These are phyloP conservation scores for Pseudachorutes palmiensis DNA, from an alignment of 1,140 invertebrate species.

Conservation along the genomic window DNA sequence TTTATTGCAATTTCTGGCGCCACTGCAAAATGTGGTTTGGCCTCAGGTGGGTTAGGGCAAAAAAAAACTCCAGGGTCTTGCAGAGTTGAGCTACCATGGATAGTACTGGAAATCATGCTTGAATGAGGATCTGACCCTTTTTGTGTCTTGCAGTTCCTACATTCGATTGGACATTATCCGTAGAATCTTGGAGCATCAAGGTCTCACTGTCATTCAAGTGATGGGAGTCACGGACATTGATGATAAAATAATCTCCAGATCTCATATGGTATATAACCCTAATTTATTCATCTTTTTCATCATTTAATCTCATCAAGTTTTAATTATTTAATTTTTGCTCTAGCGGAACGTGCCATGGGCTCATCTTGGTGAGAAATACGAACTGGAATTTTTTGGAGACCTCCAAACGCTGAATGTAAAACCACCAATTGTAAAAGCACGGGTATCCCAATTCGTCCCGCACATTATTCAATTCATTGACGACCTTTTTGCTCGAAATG, in stretches of 20 bases:
- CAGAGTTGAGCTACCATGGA: too few species aligned
- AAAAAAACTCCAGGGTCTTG: too few species aligned
- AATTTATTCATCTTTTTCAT: not conserved
- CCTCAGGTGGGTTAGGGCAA: too few species aligned
- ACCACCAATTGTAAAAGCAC: constrained; percentile 57
- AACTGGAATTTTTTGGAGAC: constrained; percentile 75
- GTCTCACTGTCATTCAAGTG: constrained; percentile 64
- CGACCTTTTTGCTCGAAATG: constrained; percentile 53
- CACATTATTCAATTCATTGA: constrained; percentile 68
- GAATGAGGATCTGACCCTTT: too few species aligned
- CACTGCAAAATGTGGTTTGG: too few species aligned
- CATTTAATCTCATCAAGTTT: not conserved
- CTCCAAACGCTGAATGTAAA: constrained; percentile 61
- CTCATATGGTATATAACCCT: constrained; percentile 45
- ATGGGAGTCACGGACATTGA: constrained; percentile 94
- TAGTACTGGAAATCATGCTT: constrained; percentile 17
- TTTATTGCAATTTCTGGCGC: too few species aligned
- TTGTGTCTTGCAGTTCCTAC: constrained; percentile 22
- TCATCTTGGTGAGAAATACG: constrained; percentile 59
- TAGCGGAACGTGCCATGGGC: constrained; percentile 41
- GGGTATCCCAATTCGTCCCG: constrained; percentile 72
- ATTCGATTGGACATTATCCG: constrained; percentile 62
- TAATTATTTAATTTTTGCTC: not conserved
- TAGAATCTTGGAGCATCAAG: constrained; percentile 67
- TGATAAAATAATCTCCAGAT: constrained; percentile 82